These are phyloP conservation scores for Pelagia noctiluca DNA, from an alignment of 30 jellyfish, hydroid and myxozoan species.

Conservation along the genomic window DNA sequence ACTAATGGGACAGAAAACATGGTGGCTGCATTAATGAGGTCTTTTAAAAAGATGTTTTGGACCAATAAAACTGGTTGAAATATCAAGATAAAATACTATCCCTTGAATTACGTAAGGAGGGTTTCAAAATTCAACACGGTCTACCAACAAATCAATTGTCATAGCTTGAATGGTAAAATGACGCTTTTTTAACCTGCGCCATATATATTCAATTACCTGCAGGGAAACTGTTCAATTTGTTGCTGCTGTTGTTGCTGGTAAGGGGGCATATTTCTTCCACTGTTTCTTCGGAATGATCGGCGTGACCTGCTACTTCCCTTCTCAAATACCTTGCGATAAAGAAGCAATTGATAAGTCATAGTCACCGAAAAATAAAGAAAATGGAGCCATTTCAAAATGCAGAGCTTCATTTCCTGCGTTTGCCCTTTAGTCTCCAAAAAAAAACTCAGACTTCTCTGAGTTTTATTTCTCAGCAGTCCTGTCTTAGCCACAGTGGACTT, in stretches of 20 bases:
- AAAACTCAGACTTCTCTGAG: too few relatives aligned
- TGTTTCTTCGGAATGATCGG: constrained; percentile 61
- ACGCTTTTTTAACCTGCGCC: not conserved
- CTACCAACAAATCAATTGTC: not conserved
- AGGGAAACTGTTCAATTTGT: constrained; percentile 81
- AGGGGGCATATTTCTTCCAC: constrained; percentile 57
- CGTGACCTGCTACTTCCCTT: constrained; percentile 52
- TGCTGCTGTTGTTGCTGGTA: constrained; percentile 57
- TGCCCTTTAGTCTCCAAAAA: not conserved
- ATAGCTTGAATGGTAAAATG: not conserved
- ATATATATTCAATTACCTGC: constrained; percentile 59
- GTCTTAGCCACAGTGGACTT: not conserved
- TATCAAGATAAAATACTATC: not conserved
- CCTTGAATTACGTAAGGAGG: not conserved
- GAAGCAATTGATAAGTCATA: not conserved
- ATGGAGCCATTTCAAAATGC: not conserved
- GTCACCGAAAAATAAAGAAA: not conserved
- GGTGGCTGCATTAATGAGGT: too few relatives aligned
- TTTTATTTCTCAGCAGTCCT: not conserved
- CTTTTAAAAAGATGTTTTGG: too few relatives aligned
- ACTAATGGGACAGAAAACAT: too few relatives aligned
- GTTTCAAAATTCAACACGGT: too few relatives aligned
- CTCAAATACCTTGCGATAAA: constrained; percentile 28
- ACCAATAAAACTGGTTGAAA: not conserved
- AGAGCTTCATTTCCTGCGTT: not conserved